Conservation (phyloP, 2,797 vertebrate genomes). For the Oreortyx pictus region DNA sequence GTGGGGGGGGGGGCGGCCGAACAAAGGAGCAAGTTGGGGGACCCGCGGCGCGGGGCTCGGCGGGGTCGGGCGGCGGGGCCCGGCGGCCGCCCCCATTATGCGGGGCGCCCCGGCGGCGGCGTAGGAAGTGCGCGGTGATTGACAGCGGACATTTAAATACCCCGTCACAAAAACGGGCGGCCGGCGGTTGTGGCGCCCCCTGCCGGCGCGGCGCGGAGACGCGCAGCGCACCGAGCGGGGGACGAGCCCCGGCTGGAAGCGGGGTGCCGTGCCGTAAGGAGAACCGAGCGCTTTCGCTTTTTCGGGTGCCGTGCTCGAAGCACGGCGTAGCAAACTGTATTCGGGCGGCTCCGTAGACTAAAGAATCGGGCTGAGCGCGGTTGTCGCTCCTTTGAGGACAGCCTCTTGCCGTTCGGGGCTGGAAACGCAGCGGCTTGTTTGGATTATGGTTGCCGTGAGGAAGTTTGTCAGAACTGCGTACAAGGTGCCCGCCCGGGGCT, state of each 20-base stretch:
- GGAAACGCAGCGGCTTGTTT: background rate
- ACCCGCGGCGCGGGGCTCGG: constrained; percentile 49
- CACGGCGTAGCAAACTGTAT: background rate
- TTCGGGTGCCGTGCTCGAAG: background rate
- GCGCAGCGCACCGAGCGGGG: too few relatives aligned
- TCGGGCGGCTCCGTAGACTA: background rate
- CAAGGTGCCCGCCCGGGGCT: background rate
- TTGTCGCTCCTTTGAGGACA: background rate
- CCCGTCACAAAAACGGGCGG: constrained; percentile 72
- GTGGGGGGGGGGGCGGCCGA: constrained; percentile 73
- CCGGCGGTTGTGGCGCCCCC: constrained; percentile 7
- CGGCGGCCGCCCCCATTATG: constrained; percentile 28
- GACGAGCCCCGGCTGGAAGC: background rate
- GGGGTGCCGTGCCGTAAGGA: background rate
- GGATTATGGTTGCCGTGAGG: background rate
- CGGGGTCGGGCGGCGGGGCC: constrained; percentile 55
- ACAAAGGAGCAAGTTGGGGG: constrained; percentile 84
- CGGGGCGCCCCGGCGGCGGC: constrained; percentile 15
- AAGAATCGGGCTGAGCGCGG: background rate
- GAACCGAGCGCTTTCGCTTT: background rate
- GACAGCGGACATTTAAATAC: constrained; percentile 97
- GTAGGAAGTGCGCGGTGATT: constrained; percentile 83
- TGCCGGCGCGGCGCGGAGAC: background rate
- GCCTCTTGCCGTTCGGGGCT: background rate
- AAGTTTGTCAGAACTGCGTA: background rate